Conservation (phyloP, 2,797 vertebrate genomes). For the Zalophus californianus region DNA sequence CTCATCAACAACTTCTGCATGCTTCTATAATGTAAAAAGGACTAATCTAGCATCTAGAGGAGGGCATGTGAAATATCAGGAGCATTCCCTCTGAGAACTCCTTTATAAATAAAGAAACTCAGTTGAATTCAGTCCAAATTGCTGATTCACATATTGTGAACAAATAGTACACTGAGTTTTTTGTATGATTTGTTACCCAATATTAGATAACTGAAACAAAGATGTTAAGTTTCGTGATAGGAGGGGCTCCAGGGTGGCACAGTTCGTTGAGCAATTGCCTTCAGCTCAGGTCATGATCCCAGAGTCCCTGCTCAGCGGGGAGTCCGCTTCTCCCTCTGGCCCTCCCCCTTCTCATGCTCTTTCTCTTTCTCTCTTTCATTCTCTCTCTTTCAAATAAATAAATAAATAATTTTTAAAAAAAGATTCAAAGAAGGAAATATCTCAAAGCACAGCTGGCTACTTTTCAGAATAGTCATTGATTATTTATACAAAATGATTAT, state of each 20-base stretch:
- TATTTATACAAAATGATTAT: neutral
- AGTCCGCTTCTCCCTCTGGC: no score
- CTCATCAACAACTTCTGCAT: neutral
- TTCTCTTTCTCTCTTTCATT: no score
- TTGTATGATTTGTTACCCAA: neutral
- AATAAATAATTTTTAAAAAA: neutral
- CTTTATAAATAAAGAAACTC: neutral
- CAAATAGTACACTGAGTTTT: neutral
- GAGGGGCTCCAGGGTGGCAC: no score
- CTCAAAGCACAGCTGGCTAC: slow-evolving; percentile 74
- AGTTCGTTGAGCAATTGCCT: no score
- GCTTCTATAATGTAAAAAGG: neutral
- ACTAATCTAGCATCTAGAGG: neutral
- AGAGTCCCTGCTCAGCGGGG: no score
- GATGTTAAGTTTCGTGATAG: neutral
- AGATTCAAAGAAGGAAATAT: slow-evolving; percentile 85
- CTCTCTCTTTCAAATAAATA: no score
- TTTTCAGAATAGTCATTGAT: slow-evolving; percentile 68
- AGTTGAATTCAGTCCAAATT: neutral
- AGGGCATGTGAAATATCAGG: neutral
- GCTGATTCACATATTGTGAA: neutral
- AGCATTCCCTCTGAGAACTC: neutral
- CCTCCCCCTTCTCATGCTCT: no score
- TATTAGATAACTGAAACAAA: neutral
- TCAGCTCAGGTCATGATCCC: no score